Percentiles rank a stretch among this genome's conserved stretches.
Conservation (phyloP, 2,113 vertebrate genomes). For the Corapipo altera region DNA sequence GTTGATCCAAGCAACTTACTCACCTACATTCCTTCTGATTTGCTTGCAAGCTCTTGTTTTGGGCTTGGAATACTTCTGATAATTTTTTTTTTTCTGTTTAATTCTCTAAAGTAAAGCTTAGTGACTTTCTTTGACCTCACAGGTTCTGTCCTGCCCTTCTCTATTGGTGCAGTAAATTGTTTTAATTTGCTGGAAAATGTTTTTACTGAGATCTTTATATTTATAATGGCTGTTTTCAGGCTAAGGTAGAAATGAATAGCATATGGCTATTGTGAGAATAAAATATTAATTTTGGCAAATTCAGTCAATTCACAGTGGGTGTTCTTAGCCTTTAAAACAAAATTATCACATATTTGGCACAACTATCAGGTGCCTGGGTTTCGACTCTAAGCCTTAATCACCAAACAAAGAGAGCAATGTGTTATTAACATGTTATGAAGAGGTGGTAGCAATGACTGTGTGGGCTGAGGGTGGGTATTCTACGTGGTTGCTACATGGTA, state of each 20-base stretch:
- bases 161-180: conserved; percentile 29
- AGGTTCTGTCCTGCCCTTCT: conserved; percentile 26
- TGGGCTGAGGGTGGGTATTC: background rate
- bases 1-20: background rate
- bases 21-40: conserved; percentile 28
- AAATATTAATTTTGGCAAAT: conserved; percentile 71
- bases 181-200: conserved; percentile 57
- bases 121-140: conserved; percentile 17
- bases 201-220: conserved; percentile 49
- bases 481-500: background rate
- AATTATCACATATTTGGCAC: conserved; percentile 63
- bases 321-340: conserved; percentile 64
- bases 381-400: conserved; percentile 44
- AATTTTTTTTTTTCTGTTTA: background rate
- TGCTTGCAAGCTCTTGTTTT: conserved; percentile 11
- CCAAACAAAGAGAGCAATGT: conserved; percentile 37
- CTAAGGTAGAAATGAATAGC: conserved; percentile 67
- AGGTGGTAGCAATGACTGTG: background rate
- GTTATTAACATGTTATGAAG: conserved; percentile 26
- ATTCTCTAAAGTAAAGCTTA: background rate
- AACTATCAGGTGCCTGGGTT: conserved; percentile 32
- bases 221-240: conserved; percentile 55
- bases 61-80: background rate
- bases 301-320: conserved; percentile 55
- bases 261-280: conserved; percentile 61